These are phyloP conservation scores for Euplagia quadripunctaria DNA, from an alignment of 2,888 invertebrate species.

Conservation along the genomic window DNA sequence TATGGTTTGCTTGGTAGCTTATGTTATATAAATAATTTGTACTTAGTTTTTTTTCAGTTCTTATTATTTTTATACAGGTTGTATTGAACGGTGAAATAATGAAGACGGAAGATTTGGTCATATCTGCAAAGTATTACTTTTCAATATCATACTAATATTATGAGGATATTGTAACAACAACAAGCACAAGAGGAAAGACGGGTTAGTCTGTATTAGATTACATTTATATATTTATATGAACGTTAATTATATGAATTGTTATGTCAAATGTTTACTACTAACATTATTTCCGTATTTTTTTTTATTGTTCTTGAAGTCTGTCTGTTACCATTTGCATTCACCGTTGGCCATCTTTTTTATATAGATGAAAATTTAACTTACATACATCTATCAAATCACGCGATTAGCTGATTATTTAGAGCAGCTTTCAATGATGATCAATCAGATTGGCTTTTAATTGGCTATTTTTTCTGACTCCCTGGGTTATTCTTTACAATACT, in stretches of 20 bases:
- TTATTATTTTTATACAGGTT: constrained; percentile 32
- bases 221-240: constrained; percentile 12
- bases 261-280: background rate
- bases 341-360: too few relatives aligned
- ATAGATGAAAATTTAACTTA: too few relatives aligned
- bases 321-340: background rate
- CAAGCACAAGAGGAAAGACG: constrained; percentile 20
- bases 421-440: background rate
- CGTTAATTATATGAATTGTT: background rate
- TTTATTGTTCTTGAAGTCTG: background rate
- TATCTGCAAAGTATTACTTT: constrained; percentile 39
- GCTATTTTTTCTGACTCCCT: too few relatives aligned
- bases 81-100: constrained; percentile 24
- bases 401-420: background rate
- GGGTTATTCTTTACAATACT: too few relatives aligned
- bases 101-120: constrained; percentile 30
- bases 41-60: background rate
- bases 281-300: background rate
- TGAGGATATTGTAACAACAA: constrained; percentile 30
- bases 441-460: too few relatives aligned
- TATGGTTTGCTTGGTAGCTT: too few relatives aligned
- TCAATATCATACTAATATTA: constrained; percentile 32
- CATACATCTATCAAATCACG: too few relatives aligned
- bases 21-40: background rate
- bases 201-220: constrained; percentile 41